These are phyloP conservation scores for Amniataba percoides DNA, from an alignment of 2,797 vertebrate genomes.

Conservation along the genomic window DNA sequence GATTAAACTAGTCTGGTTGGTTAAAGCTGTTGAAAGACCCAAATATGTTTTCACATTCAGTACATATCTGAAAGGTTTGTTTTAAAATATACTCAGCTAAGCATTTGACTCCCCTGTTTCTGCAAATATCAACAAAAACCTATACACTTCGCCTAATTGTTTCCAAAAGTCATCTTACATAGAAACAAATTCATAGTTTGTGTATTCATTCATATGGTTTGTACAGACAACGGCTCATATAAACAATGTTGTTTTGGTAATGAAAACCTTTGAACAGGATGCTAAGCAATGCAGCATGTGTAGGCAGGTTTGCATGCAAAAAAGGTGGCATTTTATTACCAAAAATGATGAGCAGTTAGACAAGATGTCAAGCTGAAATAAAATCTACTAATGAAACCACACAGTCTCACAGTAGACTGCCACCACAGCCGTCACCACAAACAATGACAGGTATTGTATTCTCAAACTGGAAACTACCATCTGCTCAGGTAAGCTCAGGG, in stretches of 20 bases:
- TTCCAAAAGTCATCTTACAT: background rate
- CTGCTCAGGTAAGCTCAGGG: constrained; percentile 1
- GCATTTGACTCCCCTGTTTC: background rate
- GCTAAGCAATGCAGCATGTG: constrained; percentile 1
- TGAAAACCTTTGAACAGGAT: background rate
- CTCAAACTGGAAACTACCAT: constrained; percentile 38
- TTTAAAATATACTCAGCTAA: background rate
- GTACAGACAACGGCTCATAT: no score
- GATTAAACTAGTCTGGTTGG: background rate
- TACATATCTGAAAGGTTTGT: background rate
- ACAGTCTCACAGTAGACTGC: constrained; percentile 8
- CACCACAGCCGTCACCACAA: constrained; percentile 9
- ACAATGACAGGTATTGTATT: constrained; percentile 21
- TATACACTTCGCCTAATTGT: background rate
- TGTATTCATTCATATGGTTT: background rate
- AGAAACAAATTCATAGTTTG: background rate
- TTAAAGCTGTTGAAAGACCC: constrained; percentile 5
- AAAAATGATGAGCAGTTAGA: background rate
- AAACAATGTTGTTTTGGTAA: background rate
- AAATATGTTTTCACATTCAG: background rate
- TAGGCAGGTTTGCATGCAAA: constrained; percentile 5
- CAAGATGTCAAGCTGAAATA: background rate
- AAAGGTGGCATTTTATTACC: background rate
- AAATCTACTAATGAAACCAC: constrained; percentile 15
- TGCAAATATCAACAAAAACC: background rate